Conservation (phyloP, 2,888 invertebrate species). For the Drosophila mulleri region DNA sequence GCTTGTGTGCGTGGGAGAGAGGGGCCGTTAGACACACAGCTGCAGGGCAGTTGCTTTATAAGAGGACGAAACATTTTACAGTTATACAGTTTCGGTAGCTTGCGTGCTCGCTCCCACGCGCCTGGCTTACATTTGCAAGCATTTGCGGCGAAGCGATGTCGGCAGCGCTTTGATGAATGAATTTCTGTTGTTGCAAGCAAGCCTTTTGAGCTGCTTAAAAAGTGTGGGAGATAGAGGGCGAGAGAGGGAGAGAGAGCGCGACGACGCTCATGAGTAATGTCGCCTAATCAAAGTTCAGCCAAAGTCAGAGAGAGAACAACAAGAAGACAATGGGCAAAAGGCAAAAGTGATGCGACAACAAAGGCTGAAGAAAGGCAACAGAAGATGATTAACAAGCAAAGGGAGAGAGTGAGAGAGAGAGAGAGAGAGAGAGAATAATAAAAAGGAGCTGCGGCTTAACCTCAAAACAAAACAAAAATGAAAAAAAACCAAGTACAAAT, state of each 20-base stretch:
- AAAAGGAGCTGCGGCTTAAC: conserved; percentile 27
- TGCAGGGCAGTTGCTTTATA: conserved; percentile 10
- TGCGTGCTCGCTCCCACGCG: background rate
- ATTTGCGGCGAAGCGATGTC: conserved; percentile 5
- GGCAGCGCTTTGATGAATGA: conserved; percentile 53
- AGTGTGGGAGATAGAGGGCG: background rate
- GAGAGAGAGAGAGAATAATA: background rate
- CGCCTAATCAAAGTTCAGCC: conserved; percentile 62
- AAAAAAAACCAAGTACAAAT: conserved; percentile 30
- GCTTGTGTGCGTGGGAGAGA: background rate
- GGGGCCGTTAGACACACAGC: conserved; percentile 17
- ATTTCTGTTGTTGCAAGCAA: conserved; percentile 34
- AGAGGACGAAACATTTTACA: conserved; percentile 40
- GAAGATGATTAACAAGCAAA: conserved; percentile 30
- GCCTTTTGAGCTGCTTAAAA: conserved; percentile 25
- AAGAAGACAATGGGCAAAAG: conserved; percentile 25
- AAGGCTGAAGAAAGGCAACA: conserved; percentile 21
- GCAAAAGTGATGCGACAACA: conserved; percentile 41
- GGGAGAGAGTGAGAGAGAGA: background rate
- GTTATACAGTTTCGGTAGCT: conserved; percentile 11
- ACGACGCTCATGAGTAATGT: conserved; percentile 16
- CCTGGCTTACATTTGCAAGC: conserved; percentile 31
- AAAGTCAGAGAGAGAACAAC: conserved; percentile 25
- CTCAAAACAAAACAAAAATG: conserved; percentile 4
- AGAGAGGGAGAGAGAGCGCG: background rate